Evolutionary conservation across 2,113 vertebrate species (phyloP).

Genomic region (Zapornia atra): DNA sequence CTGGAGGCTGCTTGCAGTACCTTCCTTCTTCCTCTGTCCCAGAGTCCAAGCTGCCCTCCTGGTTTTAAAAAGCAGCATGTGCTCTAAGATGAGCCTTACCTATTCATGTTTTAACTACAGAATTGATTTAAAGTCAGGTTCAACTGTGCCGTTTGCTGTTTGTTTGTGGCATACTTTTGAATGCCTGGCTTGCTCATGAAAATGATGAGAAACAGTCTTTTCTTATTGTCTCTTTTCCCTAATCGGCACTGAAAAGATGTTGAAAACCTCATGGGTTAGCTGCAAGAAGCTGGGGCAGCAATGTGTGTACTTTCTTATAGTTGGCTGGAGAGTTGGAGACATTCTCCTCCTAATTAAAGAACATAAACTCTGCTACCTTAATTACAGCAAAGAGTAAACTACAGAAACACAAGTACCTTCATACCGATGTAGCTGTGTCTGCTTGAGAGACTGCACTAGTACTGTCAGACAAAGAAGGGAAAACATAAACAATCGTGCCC

Average conservation of each 20-base stretch:
- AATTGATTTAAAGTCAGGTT: neutral
- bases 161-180: neutral
- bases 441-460: neutral
- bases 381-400: constrained; percentile 1
- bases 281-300: neutral
- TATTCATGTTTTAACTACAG: neutral
- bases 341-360: constrained; percentile 9
- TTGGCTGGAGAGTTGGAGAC: neutral
- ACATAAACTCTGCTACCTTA: constrained; percentile 14
- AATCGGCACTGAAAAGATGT: neutral
- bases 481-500: neutral
- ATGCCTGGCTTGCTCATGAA: neutral
- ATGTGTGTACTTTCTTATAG: neutral
- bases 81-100: neutral
- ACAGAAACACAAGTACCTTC: neutral
- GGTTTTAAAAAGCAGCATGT: neutral
- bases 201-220: neutral
- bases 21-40: neutral
- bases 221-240: neutral
- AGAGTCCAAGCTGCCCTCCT: neutral
- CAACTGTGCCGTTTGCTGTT: neutral
- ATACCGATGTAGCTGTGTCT: neutral
- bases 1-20: neutral
- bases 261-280: neutral
- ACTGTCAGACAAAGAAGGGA: neutral